Evolutionary conservation across 1,140 invertebrate genomes (phyloP), one percentile per base, ranked within the genome.

Genomic region (Drosophila burlai): DNA sequence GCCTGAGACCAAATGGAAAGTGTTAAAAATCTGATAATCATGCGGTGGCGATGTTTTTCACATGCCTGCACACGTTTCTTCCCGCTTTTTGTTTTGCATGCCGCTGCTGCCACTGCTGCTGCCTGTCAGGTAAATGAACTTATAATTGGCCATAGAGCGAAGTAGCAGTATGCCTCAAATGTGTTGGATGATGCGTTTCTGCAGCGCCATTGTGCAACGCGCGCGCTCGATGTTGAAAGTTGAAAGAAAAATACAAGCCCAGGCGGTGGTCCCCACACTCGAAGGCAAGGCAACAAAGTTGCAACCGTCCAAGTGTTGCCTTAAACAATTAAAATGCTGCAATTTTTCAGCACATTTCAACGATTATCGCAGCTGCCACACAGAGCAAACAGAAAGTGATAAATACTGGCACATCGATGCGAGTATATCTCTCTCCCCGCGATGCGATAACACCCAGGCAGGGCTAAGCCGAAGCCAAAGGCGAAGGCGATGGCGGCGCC

Each of bases 21-120:
- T 90, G 85, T 90, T 90, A 76, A 90, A 90, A 90, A 90, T 82
- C 79, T 80, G 79, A 90, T 90, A 90, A 90, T 85, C 72, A 90
- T 90, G 85, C 86, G 85, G 85, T 90, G 86, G 81, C 79, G 43
- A 71, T 90, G 67, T 79, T 82, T 76, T 86, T 80, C 75, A 84
- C 84, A 90, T 81, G 74, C 81, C 80, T 90, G 75, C 85, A 81
- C 84, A 84, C 71, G 68, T 84, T 75, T 81, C 77, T 87, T 87
- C 72, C 83, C 83, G 66, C 63, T 50, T 54, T 79, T 63, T 59
- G 63, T 76, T 55, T 69, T 76, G 76, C 68, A 54, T 85, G 68
- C 47, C 63, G 65, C 45, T 71, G 50, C n/a, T 21, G 29, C 49
- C 6, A 4, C 49, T 75, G n/a, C 29, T 36, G n/a, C n/a, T n/a